phyloP scores from a whole-genome alignment of 2,113 vertebrate genomes.

The Tupaia tana region DNA sequence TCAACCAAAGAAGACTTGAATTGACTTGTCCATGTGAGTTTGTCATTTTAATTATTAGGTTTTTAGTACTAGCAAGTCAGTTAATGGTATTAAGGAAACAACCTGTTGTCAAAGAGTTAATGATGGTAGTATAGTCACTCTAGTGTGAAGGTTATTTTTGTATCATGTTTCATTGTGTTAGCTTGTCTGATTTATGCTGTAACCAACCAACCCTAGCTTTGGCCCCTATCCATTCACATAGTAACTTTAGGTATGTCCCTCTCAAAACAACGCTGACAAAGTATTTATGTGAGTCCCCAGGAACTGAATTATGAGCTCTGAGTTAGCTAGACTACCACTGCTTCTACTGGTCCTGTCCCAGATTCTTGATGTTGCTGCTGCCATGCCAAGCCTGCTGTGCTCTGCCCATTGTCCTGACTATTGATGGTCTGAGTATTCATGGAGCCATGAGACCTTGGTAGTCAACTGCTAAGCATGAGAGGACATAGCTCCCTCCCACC shows the following conservation, averaged over 20 bases:
- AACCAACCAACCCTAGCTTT: slow-evolving; percentile 47
- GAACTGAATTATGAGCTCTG: slow-evolving; percentile 44
- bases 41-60: slow-evolving; percentile 77
- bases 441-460: slow-evolving; percentile 12
- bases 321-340: slow-evolving; percentile 38
- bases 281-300: slow-evolving; percentile 61
- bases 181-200: slow-evolving; percentile 69
- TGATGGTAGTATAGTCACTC: slow-evolving; percentile 50
- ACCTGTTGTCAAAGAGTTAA: slow-evolving; percentile 65
- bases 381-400: slow-evolving; percentile 2
- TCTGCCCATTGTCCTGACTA: slow-evolving; percentile 6
- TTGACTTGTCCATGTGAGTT: slow-evolving; percentile 70
- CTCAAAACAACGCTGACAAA: slow-evolving; percentile 31
- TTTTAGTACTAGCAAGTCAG: slow-evolving; percentile 63
- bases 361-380: not conserved
- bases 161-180: slow-evolving; percentile 66
- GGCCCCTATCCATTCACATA: slow-evolving; percentile 48
- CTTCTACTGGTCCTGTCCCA: not conserved
- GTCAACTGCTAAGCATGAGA: slow-evolving; percentile 43
- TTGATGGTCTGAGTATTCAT: not conserved
- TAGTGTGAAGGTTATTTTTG: slow-evolving; percentile 75
- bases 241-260: slow-evolving; percentile 55
- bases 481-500: not conserved
- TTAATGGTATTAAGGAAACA: slow-evolving; percentile 68
- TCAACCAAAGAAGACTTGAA: slow-evolving; percentile 74